Conservation (phyloP, 2,888 invertebrate genomes). For the Drosophila austrosaltans region DNA sequence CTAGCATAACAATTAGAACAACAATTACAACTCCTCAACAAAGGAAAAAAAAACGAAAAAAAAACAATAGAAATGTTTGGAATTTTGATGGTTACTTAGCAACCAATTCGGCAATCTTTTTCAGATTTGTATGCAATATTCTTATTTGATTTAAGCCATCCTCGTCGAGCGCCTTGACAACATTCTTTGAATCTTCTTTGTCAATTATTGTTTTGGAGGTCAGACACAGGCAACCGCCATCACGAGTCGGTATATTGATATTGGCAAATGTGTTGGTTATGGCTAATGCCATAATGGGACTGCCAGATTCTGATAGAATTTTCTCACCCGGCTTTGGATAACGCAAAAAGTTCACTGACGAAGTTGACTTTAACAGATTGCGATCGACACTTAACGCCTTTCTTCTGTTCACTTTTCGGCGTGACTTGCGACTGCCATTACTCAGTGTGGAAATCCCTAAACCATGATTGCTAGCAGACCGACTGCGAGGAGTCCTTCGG, state of each 20-base stretch:
- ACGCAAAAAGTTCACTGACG: slow-evolving; percentile 81
- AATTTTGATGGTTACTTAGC: no score
- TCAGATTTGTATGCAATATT: slow-evolving; percentile 81
- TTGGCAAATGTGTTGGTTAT: slow-evolving; percentile 81
- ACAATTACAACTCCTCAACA: no score
- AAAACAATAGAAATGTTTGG: no score
- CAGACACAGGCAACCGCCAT: slow-evolving; percentile 82
- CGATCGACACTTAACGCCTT: slow-evolving; percentile 83
- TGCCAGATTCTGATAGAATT: slow-evolving; percentile 82
- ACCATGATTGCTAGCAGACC: slow-evolving; percentile 73
- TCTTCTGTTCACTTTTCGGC: slow-evolving; percentile 71
- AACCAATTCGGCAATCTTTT: slow-evolving; percentile 65
- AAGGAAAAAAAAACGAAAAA: no score
- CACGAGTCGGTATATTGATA: slow-evolving; percentile 83
- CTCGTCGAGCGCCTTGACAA: slow-evolving; percentile 77
- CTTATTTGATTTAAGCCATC: slow-evolving; percentile 81
- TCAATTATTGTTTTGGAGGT: slow-evolving; percentile 77
- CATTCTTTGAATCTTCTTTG: slow-evolving; percentile 68
- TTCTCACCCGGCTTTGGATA: slow-evolving; percentile 83
- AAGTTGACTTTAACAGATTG: slow-evolving; percentile 58
- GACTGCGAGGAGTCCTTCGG: slow-evolving; percentile 79
- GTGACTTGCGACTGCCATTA: slow-evolving; percentile 61
- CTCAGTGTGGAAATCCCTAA: not conserved
- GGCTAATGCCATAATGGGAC: slow-evolving; percentile 82
- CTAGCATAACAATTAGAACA: no score